Evolutionary conservation across 2,113 vertebrate genomes (phyloP).

Genomic region (Anguilla rostrata): DNA sequence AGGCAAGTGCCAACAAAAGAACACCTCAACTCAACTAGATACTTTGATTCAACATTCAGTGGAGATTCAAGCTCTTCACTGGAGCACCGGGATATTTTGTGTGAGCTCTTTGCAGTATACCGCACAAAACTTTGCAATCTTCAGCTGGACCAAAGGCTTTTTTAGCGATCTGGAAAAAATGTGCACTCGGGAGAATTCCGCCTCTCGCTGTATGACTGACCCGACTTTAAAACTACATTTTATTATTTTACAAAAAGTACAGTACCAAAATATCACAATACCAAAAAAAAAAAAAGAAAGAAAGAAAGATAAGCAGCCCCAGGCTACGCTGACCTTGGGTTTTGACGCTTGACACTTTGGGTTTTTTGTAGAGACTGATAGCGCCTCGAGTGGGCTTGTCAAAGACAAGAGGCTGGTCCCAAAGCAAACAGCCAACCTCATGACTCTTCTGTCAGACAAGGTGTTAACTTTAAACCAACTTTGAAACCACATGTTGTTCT

Average conservation of each 20-base stretch:
- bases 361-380: conserved; percentile 8
- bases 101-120: background rate
- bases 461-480: conserved; percentile 17
- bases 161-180: background rate
- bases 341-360: background rate
- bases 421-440: conserved; percentile 24
- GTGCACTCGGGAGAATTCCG: background rate
- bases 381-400: conserved; percentile 11
- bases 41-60: conserved; percentile 2
- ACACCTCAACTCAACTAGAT: background rate
- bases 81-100: background rate
- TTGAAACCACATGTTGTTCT: background rate
- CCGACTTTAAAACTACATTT: conserved; percentile 17
- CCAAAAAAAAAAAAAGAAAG: conserved; percentile 1
- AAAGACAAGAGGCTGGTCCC: conserved; percentile 7
- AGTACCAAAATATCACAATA: background rate
- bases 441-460: background rate
- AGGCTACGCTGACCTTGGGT: background rate
- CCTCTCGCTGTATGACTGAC: conserved; percentile 13
- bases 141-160: conserved; percentile 1
- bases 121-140: background rate
- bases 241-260: background rate
- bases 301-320: background rate
- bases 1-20: background rate
- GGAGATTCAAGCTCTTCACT: background rate